Percentiles rank a stretch among this genome's conserved stretches.
Evolutionary conservation across 2,888 invertebrate species (phyloP).

Genomic region (Chrysolina haemoptera): DNA sequence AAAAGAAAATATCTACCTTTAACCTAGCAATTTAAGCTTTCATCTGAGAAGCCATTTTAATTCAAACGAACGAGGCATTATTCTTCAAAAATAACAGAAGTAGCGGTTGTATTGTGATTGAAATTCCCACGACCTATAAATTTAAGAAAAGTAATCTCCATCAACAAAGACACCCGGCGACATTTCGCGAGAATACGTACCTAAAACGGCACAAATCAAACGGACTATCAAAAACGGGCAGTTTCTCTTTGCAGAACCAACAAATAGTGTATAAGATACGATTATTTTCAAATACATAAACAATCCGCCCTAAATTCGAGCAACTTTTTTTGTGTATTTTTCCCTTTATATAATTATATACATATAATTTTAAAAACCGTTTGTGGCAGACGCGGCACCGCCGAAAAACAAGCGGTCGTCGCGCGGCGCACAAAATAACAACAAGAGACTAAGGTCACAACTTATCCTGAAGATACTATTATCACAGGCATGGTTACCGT

Average conservation of each 20-base stretch:
- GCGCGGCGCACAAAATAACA: slow-evolving; percentile 68
- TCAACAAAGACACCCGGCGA: background rate
- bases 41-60: too few relatives aligned
- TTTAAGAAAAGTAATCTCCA: background rate
- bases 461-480: slow-evolving; percentile 81
- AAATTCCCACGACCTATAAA: background rate
- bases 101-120: too few relatives aligned
- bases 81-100: too few relatives aligned
- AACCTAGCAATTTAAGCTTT: too few relatives aligned
- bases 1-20: too few relatives aligned
- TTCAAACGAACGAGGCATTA: too few relatives aligned
- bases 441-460: slow-evolving; percentile 79
- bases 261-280: slow-evolving; percentile 67
- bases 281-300: slow-evolving; percentile 68
- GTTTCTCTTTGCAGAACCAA: slow-evolving; percentile 50
- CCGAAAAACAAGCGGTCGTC: slow-evolving; percentile 58
- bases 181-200: slow-evolving; percentile 44
- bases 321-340: slow-evolving; percentile 63
- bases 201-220: slow-evolving; percentile 54
- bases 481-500: slow-evolving; percentile 77
- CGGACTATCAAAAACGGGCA: slow-evolving; percentile 46
- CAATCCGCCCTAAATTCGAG: slow-evolving; percentile 69
- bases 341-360: slow-evolving; percentile 67
- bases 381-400: slow-evolving; percentile 61
- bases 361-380: slow-evolving; percentile 71